Evolutionary conservation across 2,797 vertebrate species (phyloP), one percentile per base, ranked within the genome.

Genomic region (Oceanodroma leucorhoa): DNA sequence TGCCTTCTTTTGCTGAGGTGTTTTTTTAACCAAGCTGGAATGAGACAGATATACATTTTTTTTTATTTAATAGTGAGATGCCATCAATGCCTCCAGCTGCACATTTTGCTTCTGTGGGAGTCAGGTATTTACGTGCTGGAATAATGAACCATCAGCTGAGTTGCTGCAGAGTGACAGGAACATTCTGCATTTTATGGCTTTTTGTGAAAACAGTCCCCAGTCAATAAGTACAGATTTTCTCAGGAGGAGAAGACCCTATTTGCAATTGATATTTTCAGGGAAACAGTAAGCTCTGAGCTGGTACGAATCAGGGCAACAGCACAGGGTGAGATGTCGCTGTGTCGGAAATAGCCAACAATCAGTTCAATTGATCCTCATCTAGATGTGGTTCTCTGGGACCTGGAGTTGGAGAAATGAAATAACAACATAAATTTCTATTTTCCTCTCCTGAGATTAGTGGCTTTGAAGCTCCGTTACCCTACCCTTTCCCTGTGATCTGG

Each of bases 101-200:
- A 43, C 30, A 2, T 85, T 90, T 54, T 45, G 67, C 53, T 61
- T 64, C 54, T 50, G 69, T 46, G 61, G 72, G 84, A 86, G 55
- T 17, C 58, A 40, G 87, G 78, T 78, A 43, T 81, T 94, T 66
- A 64, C 7, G 3, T 60, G 66, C 54, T 53, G 75, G 71, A 73
- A 87, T 89, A 89, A 95, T 58, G 92, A 95, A 48, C 78, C 57
- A 50, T 89, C 75, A 73, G 71, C 83, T 27, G 92, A 76, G 83
- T 9, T 29, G 54, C 70, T 76, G 86, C 62, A 24, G 83, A 89
- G 60, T 65, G 87, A 87, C 70, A 41, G 64, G 51, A 60, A 57
- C 53, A 23, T 77, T 36, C 72, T 73, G 79, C 22, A 32, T 38
- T 34, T 91, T 10, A 27, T 24, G 48, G 60, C 73, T 78, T 10